Evolutionary conservation across 2,888 invertebrate species (phyloP).

Genomic region (Gymnocheta viridis): DNA sequence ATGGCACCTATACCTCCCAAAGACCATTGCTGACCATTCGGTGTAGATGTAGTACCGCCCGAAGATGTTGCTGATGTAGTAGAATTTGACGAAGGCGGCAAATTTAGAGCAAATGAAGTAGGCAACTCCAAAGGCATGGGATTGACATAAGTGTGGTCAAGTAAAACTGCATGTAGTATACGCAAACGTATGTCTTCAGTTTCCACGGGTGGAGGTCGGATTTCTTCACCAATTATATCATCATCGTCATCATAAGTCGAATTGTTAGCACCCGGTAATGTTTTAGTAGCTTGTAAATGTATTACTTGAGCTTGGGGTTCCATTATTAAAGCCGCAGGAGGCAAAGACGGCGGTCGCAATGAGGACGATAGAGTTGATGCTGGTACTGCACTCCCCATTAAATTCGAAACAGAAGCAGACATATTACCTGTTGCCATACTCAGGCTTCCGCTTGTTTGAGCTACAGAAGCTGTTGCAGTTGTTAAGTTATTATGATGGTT

Average conservation of each 20-base stretch:
- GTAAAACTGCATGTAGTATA: slow-evolving; percentile 79
- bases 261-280: slow-evolving; percentile 66
- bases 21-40: slow-evolving; percentile 76
- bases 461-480: slow-evolving; percentile 39
- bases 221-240: slow-evolving; percentile 81
- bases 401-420: slow-evolving; percentile 46
- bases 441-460: slow-evolving; percentile 26
- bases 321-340: slow-evolving; percentile 55
- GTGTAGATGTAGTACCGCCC: neutral
- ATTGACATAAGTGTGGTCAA: slow-evolving; percentile 81
- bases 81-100: slow-evolving; percentile 20
- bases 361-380: slow-evolving; percentile 30
- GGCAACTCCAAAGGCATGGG: slow-evolving; percentile 75
- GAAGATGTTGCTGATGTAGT: slow-evolving; percentile 29
- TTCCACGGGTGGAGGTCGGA: slow-evolving; percentile 79
- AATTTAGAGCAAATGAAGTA: slow-evolving; percentile 67
- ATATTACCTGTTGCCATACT: slow-evolving; percentile 25
- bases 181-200: slow-evolving; percentile 79
- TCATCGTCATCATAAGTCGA: slow-evolving; percentile 76
- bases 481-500: slow-evolving; percentile 72
- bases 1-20: slow-evolving; percentile 77
- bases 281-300: slow-evolving; percentile 70
- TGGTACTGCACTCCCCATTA: slow-evolving; percentile 36
- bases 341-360: slow-evolving; percentile 56
- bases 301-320: slow-evolving; percentile 68